Conservation (phyloP, 2,797 vertebrate species). For the Rhinogobio ventralis region DNA sequence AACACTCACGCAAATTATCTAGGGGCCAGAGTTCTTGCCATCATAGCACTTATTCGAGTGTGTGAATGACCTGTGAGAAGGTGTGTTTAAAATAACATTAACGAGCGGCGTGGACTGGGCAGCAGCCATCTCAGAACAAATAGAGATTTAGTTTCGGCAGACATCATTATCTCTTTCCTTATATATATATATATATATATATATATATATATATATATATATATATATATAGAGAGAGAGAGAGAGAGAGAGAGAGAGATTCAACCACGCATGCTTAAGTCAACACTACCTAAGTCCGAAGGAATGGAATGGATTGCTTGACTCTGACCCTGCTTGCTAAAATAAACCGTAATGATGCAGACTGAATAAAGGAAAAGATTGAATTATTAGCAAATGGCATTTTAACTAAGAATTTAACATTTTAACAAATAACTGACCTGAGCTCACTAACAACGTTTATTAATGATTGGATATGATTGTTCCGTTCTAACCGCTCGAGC, state of each 20-base stretch:
- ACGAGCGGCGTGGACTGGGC: slow-evolving; percentile 22
- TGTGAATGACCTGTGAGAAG: slow-evolving; percentile 59
- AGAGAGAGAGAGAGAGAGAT: not conserved
- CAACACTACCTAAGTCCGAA: not conserved
- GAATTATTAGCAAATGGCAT: slow-evolving; percentile 14
- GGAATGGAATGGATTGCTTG: slow-evolving; percentile 51
- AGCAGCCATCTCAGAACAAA: slow-evolving; percentile 47
- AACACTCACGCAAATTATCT: slow-evolving; percentile 68
- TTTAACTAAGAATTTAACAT: not conserved
- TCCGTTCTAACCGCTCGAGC: not conserved
- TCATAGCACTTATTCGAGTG: slow-evolving; percentile 63
- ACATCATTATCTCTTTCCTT: slow-evolving; percentile 59
- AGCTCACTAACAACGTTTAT: not conserved
- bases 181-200: not conserved
- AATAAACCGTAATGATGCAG: slow-evolving; percentile 37
- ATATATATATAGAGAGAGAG: no score
- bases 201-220: no score
- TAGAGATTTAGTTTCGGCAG: slow-evolving; percentile 52
- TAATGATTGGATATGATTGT: not conserved
- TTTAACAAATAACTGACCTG: not conserved
- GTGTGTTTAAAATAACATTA: slow-evolving; percentile 64
- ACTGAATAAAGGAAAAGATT: slow-evolving; percentile 12
- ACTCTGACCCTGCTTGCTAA: slow-evolving; percentile 44
- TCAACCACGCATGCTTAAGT: not conserved
- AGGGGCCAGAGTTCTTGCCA: slow-evolving; percentile 58